Evolutionary conservation across 1,140 invertebrate genomes (phyloP).

Genomic region (Prorops nasuta): DNA sequence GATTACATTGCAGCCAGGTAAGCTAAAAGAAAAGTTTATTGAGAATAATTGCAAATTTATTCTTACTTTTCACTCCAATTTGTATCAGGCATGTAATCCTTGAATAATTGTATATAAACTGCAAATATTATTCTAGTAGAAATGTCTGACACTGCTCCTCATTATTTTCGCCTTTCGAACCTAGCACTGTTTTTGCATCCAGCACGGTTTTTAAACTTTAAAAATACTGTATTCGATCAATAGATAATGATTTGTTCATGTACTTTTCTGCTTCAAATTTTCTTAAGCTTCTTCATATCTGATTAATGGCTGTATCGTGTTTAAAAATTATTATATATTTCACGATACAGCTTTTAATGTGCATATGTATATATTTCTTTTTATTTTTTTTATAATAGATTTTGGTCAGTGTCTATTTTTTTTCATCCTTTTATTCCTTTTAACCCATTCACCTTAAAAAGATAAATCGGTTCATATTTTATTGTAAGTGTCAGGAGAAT

Average conservation of each 20-base stretch:
- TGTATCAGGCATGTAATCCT: no score
- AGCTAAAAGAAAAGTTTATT: slow-evolving; percentile 23
- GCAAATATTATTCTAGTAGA: no score
- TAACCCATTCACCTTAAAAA: slow-evolving; percentile 2
- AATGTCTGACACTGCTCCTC: no score
- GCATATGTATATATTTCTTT: slow-evolving; percentile 8
- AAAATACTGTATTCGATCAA: no score
- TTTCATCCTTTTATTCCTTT: slow-evolving; percentile 6
- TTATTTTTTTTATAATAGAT: slow-evolving; percentile 1
- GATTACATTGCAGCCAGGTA: slow-evolving; percentile 30
- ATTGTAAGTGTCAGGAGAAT: slow-evolving; percentile 1
- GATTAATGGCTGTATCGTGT: slow-evolving; percentile 21
- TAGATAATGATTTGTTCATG: no score
- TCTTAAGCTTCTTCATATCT: slow-evolving; percentile 2
- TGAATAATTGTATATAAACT: no score
- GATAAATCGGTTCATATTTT: neutral
- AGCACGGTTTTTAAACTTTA: no score
- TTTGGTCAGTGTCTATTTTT: slow-evolving; percentile 38
- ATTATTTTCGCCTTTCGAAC: no score
- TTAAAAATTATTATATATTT: no score
- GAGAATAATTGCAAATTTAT: no score
- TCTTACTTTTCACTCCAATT: no score
- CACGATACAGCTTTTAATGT: slow-evolving; percentile 6
- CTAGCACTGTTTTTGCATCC: no score
- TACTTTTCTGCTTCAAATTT: slow-evolving; percentile 1